Base-by-base conservation (phyloP, 2,888 invertebrate species). In the Caenorhabditis wallacei region DNA sequence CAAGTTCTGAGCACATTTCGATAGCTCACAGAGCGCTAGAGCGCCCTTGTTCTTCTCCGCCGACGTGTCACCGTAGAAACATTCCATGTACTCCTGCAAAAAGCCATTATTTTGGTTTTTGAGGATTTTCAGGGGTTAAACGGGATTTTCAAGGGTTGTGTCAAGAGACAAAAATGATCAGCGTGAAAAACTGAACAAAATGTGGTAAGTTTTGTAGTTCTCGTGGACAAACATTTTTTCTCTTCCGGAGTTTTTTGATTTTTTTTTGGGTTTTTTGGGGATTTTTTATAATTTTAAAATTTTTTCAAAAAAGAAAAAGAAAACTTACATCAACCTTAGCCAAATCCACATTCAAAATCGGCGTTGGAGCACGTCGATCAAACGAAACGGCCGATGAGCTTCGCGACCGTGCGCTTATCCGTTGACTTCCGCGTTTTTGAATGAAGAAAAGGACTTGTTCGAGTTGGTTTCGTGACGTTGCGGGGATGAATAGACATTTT, bases 1-100 rank as follows among this genome's bases (percentile, higher is more conserved):
- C 84, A 99, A 94, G 94, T 99, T 98, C 92, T 97, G 97, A 13
- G 96, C 95, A 93, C 96, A 95, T 91, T 97, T 94, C 2, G 97
- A 96, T 84, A 99, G 94, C 93, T 97, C 96, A 66, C 97, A 94
- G 86, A 99, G 96, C 85, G 96, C 94, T 30, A 95, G 95, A 7
- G 98, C 96, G 30, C 97, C 98, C 92, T 93, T 91, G 59, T 97
- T 95, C 94, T 98, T 97, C 91, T 97, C 97, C 37, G 93, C 91
- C 18, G 93, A 89, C 87, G 97, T 97, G 93, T 99, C 98, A 4
- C 72, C 66, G 93, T 99, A 99, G 22, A 99, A 94, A 85, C 98
- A 93, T 93, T 98, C 98, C 71, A 98, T 95, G 93, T 99, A 99
- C 90, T 95, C 95, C 92, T 98, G 95, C 86, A 97, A 54, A 22